Base-by-base conservation (phyloP, 1,140 invertebrate genomes). In the Acromyrmex heyeri region DNA sequence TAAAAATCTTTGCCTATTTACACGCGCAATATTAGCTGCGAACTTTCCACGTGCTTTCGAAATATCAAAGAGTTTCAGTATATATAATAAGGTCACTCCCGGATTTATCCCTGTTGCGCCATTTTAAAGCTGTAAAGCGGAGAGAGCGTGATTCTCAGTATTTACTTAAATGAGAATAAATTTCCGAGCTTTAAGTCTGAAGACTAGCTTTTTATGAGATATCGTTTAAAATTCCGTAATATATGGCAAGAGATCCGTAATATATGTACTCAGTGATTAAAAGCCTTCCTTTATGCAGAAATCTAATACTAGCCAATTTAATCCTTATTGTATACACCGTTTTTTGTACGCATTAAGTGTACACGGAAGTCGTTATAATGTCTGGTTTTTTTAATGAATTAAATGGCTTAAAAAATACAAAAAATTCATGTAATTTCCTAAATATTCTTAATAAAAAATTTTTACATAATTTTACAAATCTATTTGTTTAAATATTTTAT, bases 141-240 rank as follows among this genome's bases (percentile, higher is more conserved):
- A n/a, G 0, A 65, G 30, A 27, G 4, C 12, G 24, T 7, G 10
- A 48, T 38, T 83, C n/a, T 44, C 14, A 48, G 21, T 73, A 83
- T 62, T 83, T 62, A 21, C 7, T 18, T 30, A 14, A 24, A 73
- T 48, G 21, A 70, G 55, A 73, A 72, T 48, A 12, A 73, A n/a
- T 48, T 30, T n/a, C 10, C 18, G 5, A 57, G 67, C 7, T 16
- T 27, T 34, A 53, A 53, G 30, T 2, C 7, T 14, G 21, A n/a
- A 30, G 44, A 48, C 5, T 14, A 30, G 8, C 14, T 34, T 38
- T 61, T 73, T 50, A 50, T 59, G 53, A 61, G 18, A 70, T 59
- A 24, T 69, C 14, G 30, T 24, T 82, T 10, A 10, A 59, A 48
- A 44, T 8, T 50, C 12, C 14, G 24, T 61, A 72, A 73, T 34